Evolutionary conservation across 2,113 vertebrate genomes (phyloP).

Genomic region (Seriola aureovittata): DNA sequence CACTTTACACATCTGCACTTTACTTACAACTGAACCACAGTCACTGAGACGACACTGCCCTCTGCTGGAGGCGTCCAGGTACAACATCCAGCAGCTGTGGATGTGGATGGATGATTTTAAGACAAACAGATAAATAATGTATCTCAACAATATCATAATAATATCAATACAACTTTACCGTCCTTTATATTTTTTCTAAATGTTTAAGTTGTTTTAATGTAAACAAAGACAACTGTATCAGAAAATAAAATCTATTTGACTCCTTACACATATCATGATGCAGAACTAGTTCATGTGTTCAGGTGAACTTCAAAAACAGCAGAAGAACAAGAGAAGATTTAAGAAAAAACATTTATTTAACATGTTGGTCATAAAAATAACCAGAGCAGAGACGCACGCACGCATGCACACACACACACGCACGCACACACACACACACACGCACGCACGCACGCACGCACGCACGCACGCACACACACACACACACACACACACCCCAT

Average conservation of each 20-base stretch:
- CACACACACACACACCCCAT: background rate
- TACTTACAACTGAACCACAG: no score
- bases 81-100: background rate
- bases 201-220: background rate
- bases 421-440: no score
- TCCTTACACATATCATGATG: background rate
- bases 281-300: background rate
- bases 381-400: background rate
- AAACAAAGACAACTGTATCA: background rate
- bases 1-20: no score
- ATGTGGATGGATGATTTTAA: background rate
- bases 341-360: conserved; percentile 43
- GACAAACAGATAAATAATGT: background rate
- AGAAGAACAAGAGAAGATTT: background rate
- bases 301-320: background rate
- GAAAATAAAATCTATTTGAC: no score
- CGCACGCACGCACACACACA: no score
- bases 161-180: background rate
- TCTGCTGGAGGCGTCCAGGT: background rate
- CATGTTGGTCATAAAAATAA: background rate
- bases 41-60: background rate
- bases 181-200: background rate
- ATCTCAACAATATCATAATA: background rate
- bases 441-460: no score
- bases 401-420: no score